phyloP scores from a whole-genome alignment of 2,888 invertebrate species.

The Hydroisotoma schaefferi region DNA sequence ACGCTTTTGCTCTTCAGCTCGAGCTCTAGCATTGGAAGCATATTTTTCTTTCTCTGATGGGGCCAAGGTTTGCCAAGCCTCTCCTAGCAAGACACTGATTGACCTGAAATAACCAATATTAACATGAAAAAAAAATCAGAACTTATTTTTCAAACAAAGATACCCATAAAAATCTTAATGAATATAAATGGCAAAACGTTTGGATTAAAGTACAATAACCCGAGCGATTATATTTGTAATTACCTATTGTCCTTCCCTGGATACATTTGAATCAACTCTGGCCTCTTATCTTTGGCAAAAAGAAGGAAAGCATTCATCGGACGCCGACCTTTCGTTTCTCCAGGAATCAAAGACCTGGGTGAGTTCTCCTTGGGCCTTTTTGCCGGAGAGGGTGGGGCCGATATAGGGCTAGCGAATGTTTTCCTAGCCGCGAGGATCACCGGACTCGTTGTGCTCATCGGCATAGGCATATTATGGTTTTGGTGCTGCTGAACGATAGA shows the following conservation, averaged over 20 bases:
- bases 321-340: conserved; percentile 44
- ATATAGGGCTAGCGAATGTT: conserved; percentile 28
- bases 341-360: conserved; percentile 2
- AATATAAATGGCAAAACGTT: no score
- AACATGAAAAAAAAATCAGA: conserved; percentile 18
- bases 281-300: conserved; percentile 55
- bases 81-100: conserved; percentile 56
- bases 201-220: no score
- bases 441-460: conserved; percentile 21
- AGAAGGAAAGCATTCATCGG: conserved; percentile 60
- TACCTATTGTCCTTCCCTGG: conserved; percentile 58
- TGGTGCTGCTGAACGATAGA: conserved; percentile 39
- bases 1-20: conserved; percentile 55
- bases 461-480: conserved; percentile 15
- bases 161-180: no score
- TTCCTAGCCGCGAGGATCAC: conserved; percentile 23
- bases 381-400: conserved; percentile 30
- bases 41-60: conserved; percentile 52
- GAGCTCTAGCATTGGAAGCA: conserved; percentile 52
- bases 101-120: no score
- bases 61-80: conserved; percentile 55
- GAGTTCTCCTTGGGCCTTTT: conserved; percentile 29
- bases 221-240: no score
- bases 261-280: conserved; percentile 55
- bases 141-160: background rate